A percentile compares a stretch with the other conserved stretches of the same genome.
These are phyloP conservation scores for Calyptomena viridis DNA, from an alignment of 2,113 vertebrate species.

Conservation along the genomic window DNA sequence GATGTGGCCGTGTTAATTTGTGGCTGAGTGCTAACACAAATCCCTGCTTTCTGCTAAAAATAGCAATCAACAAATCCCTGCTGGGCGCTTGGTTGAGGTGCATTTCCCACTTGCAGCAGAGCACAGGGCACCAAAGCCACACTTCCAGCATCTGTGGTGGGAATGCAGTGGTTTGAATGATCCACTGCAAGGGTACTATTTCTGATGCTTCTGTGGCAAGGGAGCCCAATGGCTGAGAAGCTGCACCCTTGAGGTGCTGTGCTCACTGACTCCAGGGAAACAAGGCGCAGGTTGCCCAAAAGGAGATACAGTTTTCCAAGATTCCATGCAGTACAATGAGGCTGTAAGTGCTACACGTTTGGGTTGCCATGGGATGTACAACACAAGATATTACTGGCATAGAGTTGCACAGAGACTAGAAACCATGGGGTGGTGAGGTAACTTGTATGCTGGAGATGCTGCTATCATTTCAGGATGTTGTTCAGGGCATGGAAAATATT, in stretches of 20 bases:
- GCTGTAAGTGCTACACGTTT: not conserved
- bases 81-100: not conserved
- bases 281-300: fast-evolving
- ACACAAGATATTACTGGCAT: not conserved
- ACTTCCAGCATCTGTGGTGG: not conserved
- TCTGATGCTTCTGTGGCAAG: not conserved
- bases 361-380: fast-evolving
- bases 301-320: not conserved
- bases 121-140: not conserved
- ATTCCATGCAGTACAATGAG: not conserved
- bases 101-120: not conserved
- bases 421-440: not conserved
- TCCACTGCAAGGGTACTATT: not conserved
- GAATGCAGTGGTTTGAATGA: not conserved
- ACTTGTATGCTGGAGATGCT: not conserved
- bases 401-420: not conserved
- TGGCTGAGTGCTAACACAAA: slow-evolving; percentile 4
- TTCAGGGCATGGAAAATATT: not conserved
- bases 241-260: not conserved
- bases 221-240: not conserved
- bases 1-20: not conserved
- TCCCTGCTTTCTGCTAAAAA: slow-evolving; percentile 42
- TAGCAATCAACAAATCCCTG: not conserved
- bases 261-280: not conserved
- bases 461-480: not conserved